These are phyloP conservation scores for Tetramorium simillimum DNA, from an alignment of 1,140 invertebrate species.

Conservation along the genomic window DNA sequence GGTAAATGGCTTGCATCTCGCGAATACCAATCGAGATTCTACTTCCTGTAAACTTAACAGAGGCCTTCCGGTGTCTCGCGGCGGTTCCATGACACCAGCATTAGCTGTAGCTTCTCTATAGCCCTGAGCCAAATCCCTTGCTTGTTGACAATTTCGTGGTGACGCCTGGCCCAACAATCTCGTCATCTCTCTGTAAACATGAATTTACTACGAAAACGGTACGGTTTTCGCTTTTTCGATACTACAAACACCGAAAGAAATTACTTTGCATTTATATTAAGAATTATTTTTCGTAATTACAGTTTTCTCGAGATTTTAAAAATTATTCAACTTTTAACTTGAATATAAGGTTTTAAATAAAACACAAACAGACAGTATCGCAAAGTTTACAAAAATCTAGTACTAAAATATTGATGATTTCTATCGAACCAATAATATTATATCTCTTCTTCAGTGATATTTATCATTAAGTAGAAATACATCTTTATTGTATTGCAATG, in stretches of 20 bases:
- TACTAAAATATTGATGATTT: neutral
- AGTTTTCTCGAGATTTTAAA: neutral
- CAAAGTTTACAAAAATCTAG: neutral
- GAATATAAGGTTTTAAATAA: neutral
- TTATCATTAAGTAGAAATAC: neutral
- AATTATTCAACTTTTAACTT: neutral
- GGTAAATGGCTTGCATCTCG: constrained; percentile 94
- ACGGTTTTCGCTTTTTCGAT: constrained; percentile 41
- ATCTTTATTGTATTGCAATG: neutral
- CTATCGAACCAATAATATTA: neutral
- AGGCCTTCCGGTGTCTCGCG: constrained; percentile 91
- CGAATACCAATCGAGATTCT: constrained; percentile 93
- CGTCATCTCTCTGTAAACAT: constrained; percentile 83
- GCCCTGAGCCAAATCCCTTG: constrained; percentile 82
- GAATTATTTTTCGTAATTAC: neutral
- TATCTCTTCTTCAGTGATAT: neutral
- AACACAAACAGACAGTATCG: neutral
- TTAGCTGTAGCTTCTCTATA: constrained; percentile 93
- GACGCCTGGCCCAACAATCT: constrained; percentile 81
- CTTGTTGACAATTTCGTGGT: constrained; percentile 82
- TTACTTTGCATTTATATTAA: constrained; percentile 4
- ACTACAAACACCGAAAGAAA: neutral
- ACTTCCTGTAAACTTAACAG: constrained; percentile 92
- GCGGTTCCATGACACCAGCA: constrained; percentile 93
- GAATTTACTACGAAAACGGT: constrained; percentile 53